Evolutionary conservation across 1,140 invertebrate genomes (phyloP).

Genomic region (Fopius arisanus): DNA sequence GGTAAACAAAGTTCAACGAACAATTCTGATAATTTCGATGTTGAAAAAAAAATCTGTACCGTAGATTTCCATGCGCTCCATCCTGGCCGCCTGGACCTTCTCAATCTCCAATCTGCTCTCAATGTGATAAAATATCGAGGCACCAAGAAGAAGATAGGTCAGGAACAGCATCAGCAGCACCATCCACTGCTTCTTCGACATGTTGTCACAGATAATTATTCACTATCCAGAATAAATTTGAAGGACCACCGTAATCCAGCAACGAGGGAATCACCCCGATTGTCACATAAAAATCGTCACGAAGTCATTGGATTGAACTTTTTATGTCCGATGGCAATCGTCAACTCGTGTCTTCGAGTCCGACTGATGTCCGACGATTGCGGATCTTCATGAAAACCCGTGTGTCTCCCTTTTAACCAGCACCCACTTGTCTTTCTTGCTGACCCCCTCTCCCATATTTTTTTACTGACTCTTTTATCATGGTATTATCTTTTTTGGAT

Average conservation of each 20-base stretch:
- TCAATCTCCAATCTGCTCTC: conserved; percentile 74
- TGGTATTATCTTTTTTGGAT: neutral
- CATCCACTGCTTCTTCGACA: conserved; percentile 84
- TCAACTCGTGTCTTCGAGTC: neutral
- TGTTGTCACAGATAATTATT: conserved; percentile 47
- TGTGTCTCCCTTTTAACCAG: conserved; percentile 4
- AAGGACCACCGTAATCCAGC: neutral
- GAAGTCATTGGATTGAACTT: conserved; percentile 36
- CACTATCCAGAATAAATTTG: neutral
- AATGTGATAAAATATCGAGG: conserved; percentile 80
- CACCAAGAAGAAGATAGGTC: conserved; percentile 78
- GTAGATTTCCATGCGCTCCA: conserved; percentile 74
- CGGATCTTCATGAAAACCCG: neutral
- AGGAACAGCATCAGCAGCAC: conserved; percentile 78
- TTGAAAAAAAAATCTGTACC: conserved; percentile 63
- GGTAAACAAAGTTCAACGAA: too few relatives aligned
- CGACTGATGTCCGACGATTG: conserved; percentile 7
- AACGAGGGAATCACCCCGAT: conserved; percentile 31
- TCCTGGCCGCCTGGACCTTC: conserved; percentile 64
- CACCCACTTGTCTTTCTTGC: neutral
- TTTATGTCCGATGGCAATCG: neutral
- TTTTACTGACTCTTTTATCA: neutral
- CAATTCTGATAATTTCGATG: too few relatives aligned
- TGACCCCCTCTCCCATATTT: neutral
- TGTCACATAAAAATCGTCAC: conserved; percentile 44